Base-by-base conservation (phyloP, 2,797 vertebrate genomes). In the Poecilia gillii region DNA sequence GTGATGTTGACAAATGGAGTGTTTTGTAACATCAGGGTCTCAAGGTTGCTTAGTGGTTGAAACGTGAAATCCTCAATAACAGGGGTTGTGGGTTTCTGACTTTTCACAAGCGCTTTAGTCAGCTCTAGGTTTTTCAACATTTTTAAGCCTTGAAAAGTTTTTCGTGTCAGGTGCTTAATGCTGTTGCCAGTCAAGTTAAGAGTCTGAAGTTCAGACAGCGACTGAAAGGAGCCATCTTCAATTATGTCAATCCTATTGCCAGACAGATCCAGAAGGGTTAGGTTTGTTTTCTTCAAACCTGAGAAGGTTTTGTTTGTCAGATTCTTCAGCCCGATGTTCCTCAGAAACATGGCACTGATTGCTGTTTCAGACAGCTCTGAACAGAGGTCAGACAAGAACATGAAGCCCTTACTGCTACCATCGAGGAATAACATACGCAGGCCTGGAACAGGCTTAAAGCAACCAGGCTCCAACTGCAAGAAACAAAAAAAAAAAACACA, bases 31-130 rank as follows among this genome's bases (percentile, higher is more conserved):
- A 92, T 90, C 78, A 99, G 96, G 86, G 89, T 92, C 85, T 98
- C 95, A 62, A 99, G 89, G 7, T 72, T 41, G 47, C 82, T 84
- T 51, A 99, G 84, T 81, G 95, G 94, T 33, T 90, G 92, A 80
- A 99, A 99, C 70, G 97, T 92, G 84, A 96, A 97, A 87, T 98
- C 94, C 1, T 97, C 96, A 3, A 98, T 97, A 2, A 87, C 6
- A 0, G 91, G 89, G 68, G 80, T 94, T 33, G 90, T 23, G 6
- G 92, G 81, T 0, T 77, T 57, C 4, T 41, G 91, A 77, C 90
- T 77, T 81, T 93, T 96, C 70, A 75, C 75, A 72, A 98, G 84
- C 6, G 96, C 95, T 53, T 72, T 94, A 33, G 89, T 95, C 84
- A 99, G 47, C 84, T 96, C 96, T 80, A 99, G 93, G 55, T 87